These are phyloP conservation scores for Helleia helle DNA, from an alignment of 2,888 invertebrate species.

Conservation along the genomic window DNA sequence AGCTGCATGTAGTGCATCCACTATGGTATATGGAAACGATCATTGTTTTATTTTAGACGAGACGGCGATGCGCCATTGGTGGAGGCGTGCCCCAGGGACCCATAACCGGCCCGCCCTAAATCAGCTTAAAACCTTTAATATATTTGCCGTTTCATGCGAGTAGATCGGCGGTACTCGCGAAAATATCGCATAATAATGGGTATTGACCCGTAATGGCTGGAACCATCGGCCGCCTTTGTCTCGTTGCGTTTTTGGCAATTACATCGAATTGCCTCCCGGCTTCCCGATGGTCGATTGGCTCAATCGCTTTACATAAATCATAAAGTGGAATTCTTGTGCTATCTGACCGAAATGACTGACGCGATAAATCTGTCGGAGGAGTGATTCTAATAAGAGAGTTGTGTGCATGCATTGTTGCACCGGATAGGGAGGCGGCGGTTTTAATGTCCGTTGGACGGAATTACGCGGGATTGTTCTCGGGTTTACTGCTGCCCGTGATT, in stretches of 20 bases:
- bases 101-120: conserved; percentile 65
- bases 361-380: conserved; percentile 28
- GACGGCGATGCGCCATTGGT: conserved; percentile 54
- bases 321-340: too few relatives aligned
- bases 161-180: conserved; percentile 69
- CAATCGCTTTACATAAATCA: too few relatives aligned
- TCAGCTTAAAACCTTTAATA: conserved; percentile 74
- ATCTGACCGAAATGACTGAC: conserved; percentile 20
- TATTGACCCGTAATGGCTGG: conserved; percentile 71
- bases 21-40: too few relatives aligned
- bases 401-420: conserved; percentile 61
- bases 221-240: conserved; percentile 71
- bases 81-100: conserved; percentile 56
- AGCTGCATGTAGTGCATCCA: too few relatives aligned
- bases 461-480: conserved; percentile 73
- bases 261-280: conserved; percentile 67
- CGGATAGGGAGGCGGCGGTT: conserved; percentile 72
- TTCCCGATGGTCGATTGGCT: too few relatives aligned
- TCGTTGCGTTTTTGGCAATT: conserved; percentile 73
- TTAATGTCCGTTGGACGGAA: conserved; percentile 73
- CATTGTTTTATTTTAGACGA: too few relatives aligned
- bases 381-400: conserved; percentile 43
- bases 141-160: conserved; percentile 71
- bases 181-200: conserved; percentile 74
- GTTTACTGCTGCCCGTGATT: conserved; percentile 70